Evolutionary conservation across 2,797 vertebrate genomes (phyloP).

Genomic region (Squalus acanthias): DNA sequence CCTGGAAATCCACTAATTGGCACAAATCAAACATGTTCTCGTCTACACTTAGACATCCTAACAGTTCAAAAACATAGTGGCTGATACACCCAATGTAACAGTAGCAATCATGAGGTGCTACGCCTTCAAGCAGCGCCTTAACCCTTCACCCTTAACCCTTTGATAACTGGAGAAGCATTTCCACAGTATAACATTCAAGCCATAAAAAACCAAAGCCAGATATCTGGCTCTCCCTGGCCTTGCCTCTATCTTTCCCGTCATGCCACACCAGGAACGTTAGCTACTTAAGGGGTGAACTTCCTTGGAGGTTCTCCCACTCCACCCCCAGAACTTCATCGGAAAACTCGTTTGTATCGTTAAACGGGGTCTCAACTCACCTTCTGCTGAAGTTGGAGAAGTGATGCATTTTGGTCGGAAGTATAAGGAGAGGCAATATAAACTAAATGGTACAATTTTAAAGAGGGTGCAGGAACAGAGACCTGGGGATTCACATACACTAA

Average conservation of each 20-base stretch:
- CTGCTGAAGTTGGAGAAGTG: background rate
- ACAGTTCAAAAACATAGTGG: background rate
- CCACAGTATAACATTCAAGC: background rate
- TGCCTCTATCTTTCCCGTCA: background rate
- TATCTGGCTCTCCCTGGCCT: background rate
- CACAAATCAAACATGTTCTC: background rate
- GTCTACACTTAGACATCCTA: background rate
- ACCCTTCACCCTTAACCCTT: background rate
- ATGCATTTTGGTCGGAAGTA: background rate
- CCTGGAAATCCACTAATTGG: background rate
- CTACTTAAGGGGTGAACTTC: background rate
- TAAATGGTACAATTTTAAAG: background rate
- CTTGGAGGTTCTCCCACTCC: background rate
- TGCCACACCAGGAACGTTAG: background rate
- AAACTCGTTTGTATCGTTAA: background rate
- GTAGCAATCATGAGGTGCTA: background rate
- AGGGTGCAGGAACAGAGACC: background rate
- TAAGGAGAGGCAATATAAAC: background rate
- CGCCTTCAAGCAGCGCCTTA: background rate
- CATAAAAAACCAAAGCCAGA: background rate
- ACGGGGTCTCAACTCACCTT: background rate
- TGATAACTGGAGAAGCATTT: background rate
- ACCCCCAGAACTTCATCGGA: background rate
- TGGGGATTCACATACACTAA: background rate
- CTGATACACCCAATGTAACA: background rate